Conservation (phyloP, 2,113 vertebrate species). For the Tympanuchus pallidicinctus region DNA sequence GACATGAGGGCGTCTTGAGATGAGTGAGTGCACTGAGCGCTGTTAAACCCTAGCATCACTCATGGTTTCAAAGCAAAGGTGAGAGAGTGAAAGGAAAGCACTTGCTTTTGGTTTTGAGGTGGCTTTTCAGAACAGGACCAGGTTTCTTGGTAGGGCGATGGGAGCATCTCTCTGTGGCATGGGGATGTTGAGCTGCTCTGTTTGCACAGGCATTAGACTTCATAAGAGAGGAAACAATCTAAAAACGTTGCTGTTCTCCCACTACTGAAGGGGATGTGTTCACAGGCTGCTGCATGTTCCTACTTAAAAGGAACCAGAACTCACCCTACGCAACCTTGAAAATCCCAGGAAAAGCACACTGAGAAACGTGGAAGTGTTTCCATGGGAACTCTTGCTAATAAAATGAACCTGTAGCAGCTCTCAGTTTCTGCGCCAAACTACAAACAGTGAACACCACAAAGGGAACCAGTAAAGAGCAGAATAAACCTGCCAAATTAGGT, state of each 20-base stretch:
- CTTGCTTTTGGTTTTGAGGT: background rate
- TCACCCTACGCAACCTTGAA: background rate
- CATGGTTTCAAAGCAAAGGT: background rate
- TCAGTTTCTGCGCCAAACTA: conserved; percentile 7
- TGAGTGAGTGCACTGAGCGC: background rate
- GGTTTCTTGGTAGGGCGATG: background rate
- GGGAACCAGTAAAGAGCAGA: background rate
- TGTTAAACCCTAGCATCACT: background rate
- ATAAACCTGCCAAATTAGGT: conserved; percentile 26
- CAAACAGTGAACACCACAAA: background rate
- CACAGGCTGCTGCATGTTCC: background rate
- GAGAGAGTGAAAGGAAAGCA: background rate
- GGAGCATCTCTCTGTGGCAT: background rate
- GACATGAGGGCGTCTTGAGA: background rate
- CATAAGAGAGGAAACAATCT: background rate
- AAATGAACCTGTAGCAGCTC: background rate
- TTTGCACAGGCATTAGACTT: background rate
- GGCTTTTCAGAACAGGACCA: background rate
- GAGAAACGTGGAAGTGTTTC: conserved; percentile 38
- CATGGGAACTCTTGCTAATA: conserved; percentile 54
- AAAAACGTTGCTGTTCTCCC: background rate
- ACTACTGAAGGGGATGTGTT: background rate
- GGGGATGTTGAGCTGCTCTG: background rate
- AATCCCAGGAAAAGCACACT: background rate
- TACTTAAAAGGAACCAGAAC: background rate